Percentiles rank a stretch among this genome's conserved stretches.
Conservation (phyloP, 2,888 invertebrate genomes). For the Lepidocyrtinus sp. region DNA sequence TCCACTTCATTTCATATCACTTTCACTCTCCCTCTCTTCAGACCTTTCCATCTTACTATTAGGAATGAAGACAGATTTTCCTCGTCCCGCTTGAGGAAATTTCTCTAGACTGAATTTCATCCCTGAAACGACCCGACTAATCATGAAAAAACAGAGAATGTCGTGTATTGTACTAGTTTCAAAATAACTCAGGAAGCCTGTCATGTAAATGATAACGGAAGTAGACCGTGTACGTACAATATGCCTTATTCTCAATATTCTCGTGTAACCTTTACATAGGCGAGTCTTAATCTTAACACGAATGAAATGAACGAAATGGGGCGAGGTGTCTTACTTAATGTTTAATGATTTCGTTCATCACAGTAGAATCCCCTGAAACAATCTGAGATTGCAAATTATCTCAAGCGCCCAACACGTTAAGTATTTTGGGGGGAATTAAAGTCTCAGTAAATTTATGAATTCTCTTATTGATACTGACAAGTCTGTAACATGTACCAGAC, state of each 20-base stretch:
- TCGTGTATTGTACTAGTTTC: not conserved
- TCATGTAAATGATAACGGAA: not conserved
- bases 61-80: not conserved
- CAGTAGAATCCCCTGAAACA: no score
- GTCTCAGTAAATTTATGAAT: slow-evolving; percentile 35
- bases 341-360: no score
- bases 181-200: not conserved
- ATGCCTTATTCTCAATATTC: no score
- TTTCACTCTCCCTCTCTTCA: not conserved
- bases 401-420: not conserved
- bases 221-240: no score
- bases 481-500: not conserved
- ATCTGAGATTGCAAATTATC: no score
- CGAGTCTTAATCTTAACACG: not conserved
- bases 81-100: not conserved
- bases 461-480: slow-evolving; percentile 15
- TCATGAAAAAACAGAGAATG: not conserved
- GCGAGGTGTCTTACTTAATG: not conserved
- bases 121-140: not conserved
- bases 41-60: not conserved
- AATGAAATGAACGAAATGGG: not conserved
- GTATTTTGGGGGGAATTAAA: not conserved
- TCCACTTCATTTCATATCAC: slow-evolving; percentile 11
- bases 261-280: not conserved
- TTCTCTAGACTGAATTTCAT: not conserved